A percentile compares a stretch with the other conserved stretches of the same genome.
phyloP scores from a whole-genome alignment of 92 coral and sea anemone genomes.

The Zoanthus sansibaricus region DNA sequence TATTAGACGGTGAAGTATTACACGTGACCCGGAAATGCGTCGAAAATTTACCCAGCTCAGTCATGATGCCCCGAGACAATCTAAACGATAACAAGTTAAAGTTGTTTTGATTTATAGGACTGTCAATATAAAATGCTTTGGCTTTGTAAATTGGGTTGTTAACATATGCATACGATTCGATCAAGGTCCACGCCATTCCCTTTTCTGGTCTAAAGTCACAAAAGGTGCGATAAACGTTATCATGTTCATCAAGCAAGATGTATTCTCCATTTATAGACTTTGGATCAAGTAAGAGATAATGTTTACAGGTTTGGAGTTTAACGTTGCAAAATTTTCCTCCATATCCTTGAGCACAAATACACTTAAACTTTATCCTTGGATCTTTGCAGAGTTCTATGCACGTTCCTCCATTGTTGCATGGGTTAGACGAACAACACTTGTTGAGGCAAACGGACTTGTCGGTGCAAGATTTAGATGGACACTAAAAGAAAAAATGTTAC shows the following conservation, averaged over 20 bases:
- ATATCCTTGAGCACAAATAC: background rate
- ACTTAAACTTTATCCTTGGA: slow-evolving; percentile 12
- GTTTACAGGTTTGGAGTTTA: background rate
- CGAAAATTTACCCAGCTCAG: background rate
- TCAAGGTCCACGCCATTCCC: slow-evolving; percentile 34
- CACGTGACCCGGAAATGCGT: slow-evolving; percentile 32
- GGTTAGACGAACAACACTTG: slow-evolving; percentile 14
- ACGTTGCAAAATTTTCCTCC: background rate
- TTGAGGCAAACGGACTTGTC: background rate
- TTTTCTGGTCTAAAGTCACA: slow-evolving; percentile 22
- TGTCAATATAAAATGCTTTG: background rate
- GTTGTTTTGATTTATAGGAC: slow-evolving; percentile 1
- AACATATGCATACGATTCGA: background rate
- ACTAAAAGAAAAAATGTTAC: too few relatives aligned
- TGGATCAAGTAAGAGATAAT: background rate
- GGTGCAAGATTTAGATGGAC: too few relatives aligned
- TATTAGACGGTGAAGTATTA: background rate
- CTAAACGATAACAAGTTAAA: slow-evolving; percentile 9
- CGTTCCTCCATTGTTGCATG: slow-evolving; percentile 26
- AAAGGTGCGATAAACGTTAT: too few relatives aligned
- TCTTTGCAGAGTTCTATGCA: slow-evolving; percentile 30
- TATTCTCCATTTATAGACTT: slow-evolving; percentile 11
- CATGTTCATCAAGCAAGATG: background rate
- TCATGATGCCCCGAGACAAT: background rate
- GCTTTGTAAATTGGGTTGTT: background rate